Evolutionary conservation across 2,113 vertebrate species (phyloP), one percentile per base, ranked within the genome.

Genomic region (Drymodes brunneopygia): DNA sequence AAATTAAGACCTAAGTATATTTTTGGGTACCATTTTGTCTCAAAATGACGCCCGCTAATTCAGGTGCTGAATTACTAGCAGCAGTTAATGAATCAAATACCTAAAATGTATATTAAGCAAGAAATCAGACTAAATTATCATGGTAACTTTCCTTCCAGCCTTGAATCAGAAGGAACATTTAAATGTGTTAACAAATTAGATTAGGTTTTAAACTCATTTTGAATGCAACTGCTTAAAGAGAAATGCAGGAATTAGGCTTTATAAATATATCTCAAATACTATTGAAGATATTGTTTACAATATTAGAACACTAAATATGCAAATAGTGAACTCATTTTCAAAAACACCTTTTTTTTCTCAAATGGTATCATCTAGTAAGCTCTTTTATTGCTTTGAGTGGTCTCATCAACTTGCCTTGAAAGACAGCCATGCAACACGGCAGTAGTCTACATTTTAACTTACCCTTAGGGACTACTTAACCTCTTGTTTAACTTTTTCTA

Each of bases 401-500:
- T 77, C 50, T 95, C 84, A 96, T 96, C 97, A 97, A 94, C 96
- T 90, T 91, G 77, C 70, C 56, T 18, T 91, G 88, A 97, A 97
- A 96, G 90, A 96, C 93, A 96, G 94, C 81, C 97, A 97, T 82
- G 80, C 93, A 97, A 95, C 87, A 81, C 93, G 90, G 95, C 90
- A 74, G 53, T 85, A 97, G 92, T 71, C 95, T 97, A 94, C 95
- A 96, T 96, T 97, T 97, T 96, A 97, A 97, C 95, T 96, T 97
- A 96, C 73, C 94, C 97, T 95, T 74, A 96, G 97, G 97, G 97
- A 94, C 93, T 92, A 95, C 95, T 97, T 97, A 92, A 96, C 94
- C 95, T 97, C 97, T 95, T 94, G 66, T 96, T 97, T 97, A 96
- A 95, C 93, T 97, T 97, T 92, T 97, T 97, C 93, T 91, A 97